These are phyloP conservation scores for silkworm (Bombyx mori) DNA, from an alignment of 1,140 invertebrate genomes.

Conservation along the genomic window ASM3026992v2 NC_085116.1:14585501-14586000, in stretches of 20 bases:
- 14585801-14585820: constrained; percentile 55
- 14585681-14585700: constrained; percentile 31
- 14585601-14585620: constrained; percentile 53
- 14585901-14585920: no score
- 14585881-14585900: no score
- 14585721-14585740: constrained; percentile 19
- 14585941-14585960: no score
- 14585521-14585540: constrained; percentile 23
- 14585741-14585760: constrained; percentile 32
- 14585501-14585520: constrained; percentile 25
- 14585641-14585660: constrained; percentile 57
- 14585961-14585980: no score
- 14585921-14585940: no score
- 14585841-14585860: not conserved
- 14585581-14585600: constrained; percentile 36
- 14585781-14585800: constrained; percentile 43
- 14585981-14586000: no score
- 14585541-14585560: constrained; percentile 14
- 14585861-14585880: constrained; percentile 20
- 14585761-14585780: constrained; percentile 33
- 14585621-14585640: constrained; percentile 52
- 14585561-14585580: constrained; percentile 18
- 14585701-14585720: constrained; percentile 29
- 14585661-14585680: constrained; percentile 27
- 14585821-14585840: constrained; percentile 33